These are phyloP conservation scores for Typhlichthys subterraneus DNA, from an alignment of 2,797 vertebrate species.

Conservation along the genomic window DNA sequence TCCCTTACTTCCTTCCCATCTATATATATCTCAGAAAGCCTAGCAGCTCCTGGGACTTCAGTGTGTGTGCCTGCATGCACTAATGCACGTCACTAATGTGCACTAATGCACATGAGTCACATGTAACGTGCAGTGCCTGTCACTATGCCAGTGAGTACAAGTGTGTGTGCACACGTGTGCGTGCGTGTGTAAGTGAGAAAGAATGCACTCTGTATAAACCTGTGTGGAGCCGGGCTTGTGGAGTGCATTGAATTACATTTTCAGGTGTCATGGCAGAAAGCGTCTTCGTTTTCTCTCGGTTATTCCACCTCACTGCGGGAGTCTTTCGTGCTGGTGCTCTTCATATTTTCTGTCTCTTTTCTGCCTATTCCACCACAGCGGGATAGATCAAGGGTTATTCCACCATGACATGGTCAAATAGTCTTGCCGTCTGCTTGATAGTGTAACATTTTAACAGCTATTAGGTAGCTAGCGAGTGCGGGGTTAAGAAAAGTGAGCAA, in stretches of 20 bases:
- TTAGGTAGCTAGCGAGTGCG: constrained; percentile 1
- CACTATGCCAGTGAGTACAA: neutral
- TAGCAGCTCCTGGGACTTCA: constrained; percentile 40
- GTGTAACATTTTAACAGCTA: neutral
- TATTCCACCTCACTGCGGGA: constrained; percentile 16
- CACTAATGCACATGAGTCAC: constrained; percentile 14
- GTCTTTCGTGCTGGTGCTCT: constrained; percentile 4
- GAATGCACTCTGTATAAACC: constrained; percentile 1
- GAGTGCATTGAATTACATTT: constrained; percentile 69
- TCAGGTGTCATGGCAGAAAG: constrained; percentile 46
- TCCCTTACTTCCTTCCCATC: constrained; percentile 24
- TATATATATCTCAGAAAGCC: constrained; percentile 60
- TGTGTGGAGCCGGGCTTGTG: constrained; percentile 35
- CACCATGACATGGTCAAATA: constrained; percentile 8
- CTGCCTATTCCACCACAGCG: neutral
- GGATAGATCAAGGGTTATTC: neutral
- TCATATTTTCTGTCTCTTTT: constrained; percentile 8
- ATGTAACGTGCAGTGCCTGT: constrained; percentile 9
- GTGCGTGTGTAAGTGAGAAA: neutral
- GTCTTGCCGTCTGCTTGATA: too few species aligned
- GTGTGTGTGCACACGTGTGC: constrained; percentile 1
- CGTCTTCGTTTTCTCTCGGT: too few species aligned
- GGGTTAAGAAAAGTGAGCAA: constrained; percentile 5
- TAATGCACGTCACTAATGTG: constrained; percentile 7
- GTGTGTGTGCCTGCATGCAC: constrained; percentile 10